Evolutionary conservation across 2,113 vertebrate genomes (phyloP).

Genomic region (Atrichornis clamosus): DNA sequence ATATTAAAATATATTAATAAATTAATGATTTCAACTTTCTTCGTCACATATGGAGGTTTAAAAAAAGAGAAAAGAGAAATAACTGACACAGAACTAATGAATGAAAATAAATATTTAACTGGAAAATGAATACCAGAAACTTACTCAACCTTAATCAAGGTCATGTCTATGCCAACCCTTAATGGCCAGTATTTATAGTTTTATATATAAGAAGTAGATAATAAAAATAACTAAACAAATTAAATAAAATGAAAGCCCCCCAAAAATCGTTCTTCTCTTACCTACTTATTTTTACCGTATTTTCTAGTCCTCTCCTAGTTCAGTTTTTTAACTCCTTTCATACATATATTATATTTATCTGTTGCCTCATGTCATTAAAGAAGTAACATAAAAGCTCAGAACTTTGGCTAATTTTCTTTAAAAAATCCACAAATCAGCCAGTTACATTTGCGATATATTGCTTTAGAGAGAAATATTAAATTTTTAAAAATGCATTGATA

Average conservation of each 20-base stretch:
- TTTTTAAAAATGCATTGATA: not conserved
- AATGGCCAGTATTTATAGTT: not conserved
- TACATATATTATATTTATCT: not conserved
- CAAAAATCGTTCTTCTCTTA: too few species aligned
- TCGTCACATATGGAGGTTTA: not conserved
- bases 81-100: rapidly evolving
- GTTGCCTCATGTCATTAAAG: not conserved
- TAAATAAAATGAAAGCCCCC: not conserved
- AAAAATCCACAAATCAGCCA: not conserved
- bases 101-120: not conserved
- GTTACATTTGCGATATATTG: not conserved
- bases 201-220: not conserved
- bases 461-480: not conserved
- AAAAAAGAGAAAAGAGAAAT: too few species aligned
- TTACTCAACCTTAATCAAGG: not conserved
- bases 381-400: not conserved
- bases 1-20: not conserved
- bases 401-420: not conserved
- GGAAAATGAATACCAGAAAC: not conserved
- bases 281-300: not conserved
- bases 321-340: not conserved
- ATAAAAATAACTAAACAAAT: not conserved
- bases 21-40: not conserved
- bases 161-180: not conserved
- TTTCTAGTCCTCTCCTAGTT: not conserved